Base-by-base conservation (phyloP, 2,888 invertebrate species). In the Eristalis tenax region DNA sequence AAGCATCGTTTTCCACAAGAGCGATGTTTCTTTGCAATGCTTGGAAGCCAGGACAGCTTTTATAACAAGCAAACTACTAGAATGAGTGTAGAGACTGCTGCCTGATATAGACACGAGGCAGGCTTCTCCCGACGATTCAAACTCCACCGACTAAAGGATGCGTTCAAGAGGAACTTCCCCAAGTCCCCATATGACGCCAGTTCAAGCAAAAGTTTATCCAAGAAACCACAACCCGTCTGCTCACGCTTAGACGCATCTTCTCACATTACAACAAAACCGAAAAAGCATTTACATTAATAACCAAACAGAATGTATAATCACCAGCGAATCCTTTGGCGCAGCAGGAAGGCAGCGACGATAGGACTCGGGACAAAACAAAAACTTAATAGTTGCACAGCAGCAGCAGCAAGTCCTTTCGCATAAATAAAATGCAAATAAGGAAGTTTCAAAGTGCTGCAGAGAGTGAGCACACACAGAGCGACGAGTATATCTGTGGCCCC, bases 381-480 rank as follows among this genome's bases (percentile, higher is more conserved):
- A 81, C 43, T 61, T 66, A 69, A 75, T 69, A 81, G 81, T 81
- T 74, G 68, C 63, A 74, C 35, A 40, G 32, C 32, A 32, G 32
- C 32, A 6, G 10, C 50, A 50, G 74, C 65, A 74, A 50, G 61
- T 69, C 22, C 74, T 32, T 32, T 69, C 32, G 81, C 65, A 76
- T 76, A 76, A 70, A 76, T 71, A 65, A 76, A 76, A 76, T 76
- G 82, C 76, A 82, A 82, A 82, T 76, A 66, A 82, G 82, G 70
- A 82, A 82, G 70, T 76, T 65, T 75, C 69, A 69, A 75, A 74
- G 74, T 73, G 79, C 22, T 73, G 22, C 35, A 23, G 28, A 28
- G 10, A 56, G 28, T 35, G 28, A 63, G 73, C 32, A 15, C 57
- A 57, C 18, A 10, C 32, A 32, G 0, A 32, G 32, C 8, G 22